Percentiles rank a stretch among this genome's conserved stretches.
phyloP scores from a whole-genome alignment of 2,888 invertebrate species.

The Pterostichus madidus region DNA sequence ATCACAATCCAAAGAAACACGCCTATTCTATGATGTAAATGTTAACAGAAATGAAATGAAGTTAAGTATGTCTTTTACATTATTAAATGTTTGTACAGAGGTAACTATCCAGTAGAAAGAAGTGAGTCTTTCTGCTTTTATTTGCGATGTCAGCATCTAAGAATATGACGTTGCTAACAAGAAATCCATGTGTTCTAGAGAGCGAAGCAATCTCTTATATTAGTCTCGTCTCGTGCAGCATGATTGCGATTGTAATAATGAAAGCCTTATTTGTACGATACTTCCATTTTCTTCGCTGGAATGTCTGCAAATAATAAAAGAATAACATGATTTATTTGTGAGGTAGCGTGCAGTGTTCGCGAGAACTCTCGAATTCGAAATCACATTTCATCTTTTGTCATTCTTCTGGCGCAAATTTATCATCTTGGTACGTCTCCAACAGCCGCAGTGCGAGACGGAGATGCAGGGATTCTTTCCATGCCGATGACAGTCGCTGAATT shows the following conservation, averaged over 20 bases:
- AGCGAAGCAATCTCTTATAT: constrained; percentile 26
- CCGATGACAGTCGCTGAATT: constrained; percentile 25
- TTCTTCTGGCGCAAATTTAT: constrained; percentile 47
- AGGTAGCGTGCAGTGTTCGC: constrained; percentile 19
- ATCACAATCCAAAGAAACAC: no score
- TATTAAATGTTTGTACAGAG: no score
- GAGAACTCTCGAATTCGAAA: constrained; percentile 30
- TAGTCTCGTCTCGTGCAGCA: constrained; percentile 21
- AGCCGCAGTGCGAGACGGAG: constrained; percentile 24
- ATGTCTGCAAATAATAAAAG: constrained; percentile 48
- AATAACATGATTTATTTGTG: constrained; percentile 56
- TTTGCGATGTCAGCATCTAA: background rate
- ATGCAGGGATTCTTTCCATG: constrained; percentile 22
- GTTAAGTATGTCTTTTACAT: no score
- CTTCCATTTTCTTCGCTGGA: constrained; percentile 25
- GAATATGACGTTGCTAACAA: background rate
- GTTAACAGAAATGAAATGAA: no score
- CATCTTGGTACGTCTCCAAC: constrained; percentile 52
- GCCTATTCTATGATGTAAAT: no score
- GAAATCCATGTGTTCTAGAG: background rate
- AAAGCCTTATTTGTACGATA: constrained; percentile 33
- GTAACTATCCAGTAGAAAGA: no score
- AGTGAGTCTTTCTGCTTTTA: no score
- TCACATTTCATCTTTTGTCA: constrained; percentile 61
- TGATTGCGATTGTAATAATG: constrained; percentile 30